These are phyloP conservation scores for Liopterus haemorrhoidalis DNA, from an alignment of 2,888 invertebrate species.

Conservation along the genomic window DNA sequence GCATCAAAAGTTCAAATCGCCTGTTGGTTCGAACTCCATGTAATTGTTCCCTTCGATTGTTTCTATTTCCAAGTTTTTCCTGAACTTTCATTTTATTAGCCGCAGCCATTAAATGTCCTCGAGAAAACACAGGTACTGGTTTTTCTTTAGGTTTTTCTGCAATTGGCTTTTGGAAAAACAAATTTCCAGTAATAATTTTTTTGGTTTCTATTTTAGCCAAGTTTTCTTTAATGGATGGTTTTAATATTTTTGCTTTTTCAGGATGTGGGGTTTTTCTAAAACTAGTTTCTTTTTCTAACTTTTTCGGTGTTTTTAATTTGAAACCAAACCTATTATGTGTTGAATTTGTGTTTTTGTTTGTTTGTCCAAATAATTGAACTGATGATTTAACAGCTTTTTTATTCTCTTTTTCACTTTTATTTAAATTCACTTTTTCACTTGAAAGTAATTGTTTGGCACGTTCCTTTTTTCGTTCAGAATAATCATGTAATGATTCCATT, in stretches of 20 bases:
- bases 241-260: neutral
- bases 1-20: constrained; percentile 67
- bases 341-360: neutral
- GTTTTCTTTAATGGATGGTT: neutral
- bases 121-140: constrained; percentile 10
- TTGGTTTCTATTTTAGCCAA: constrained; percentile 2
- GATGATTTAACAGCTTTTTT: constrained; percentile 7
- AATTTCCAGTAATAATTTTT: neutral
- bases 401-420: constrained; percentile 5
- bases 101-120: constrained; percentile 28
- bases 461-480: constrained; percentile 48
- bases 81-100: constrained; percentile 32
- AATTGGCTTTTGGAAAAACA: too few species aligned
- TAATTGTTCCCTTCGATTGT: constrained; percentile 45
- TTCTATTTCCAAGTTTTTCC: constrained; percentile 24
- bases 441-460: constrained; percentile 46
- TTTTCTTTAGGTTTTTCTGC: too few species aligned
- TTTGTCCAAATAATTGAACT: constrained; percentile 12
- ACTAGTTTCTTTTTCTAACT: constrained; percentile 20
- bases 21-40: constrained; percentile 66
- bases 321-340: constrained; percentile 31
- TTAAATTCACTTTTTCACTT: constrained; percentile 33
- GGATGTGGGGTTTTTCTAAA: neutral
- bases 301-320: constrained; percentile 23
- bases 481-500: constrained; percentile 64